Conservation (phyloP, 2,113 vertebrate genomes). For the Ariopsis seemanni region DNA sequence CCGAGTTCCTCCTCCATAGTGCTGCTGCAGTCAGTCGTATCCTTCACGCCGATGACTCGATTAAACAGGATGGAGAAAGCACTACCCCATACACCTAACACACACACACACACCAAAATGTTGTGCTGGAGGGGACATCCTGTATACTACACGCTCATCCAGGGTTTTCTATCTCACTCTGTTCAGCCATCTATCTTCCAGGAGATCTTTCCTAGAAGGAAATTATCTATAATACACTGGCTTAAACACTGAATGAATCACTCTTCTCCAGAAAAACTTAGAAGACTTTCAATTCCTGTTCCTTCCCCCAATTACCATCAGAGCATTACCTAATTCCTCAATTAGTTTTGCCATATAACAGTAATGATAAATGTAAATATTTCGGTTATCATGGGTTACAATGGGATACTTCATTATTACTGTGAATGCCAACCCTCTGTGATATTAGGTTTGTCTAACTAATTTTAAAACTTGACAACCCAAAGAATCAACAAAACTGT, state of each 20-base stretch:
- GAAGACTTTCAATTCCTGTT: not conserved
- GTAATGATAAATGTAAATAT: not conserved
- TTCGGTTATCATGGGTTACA: not conserved
- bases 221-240: not conserved
- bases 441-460: not conserved
- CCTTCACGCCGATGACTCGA: conserved; percentile 91
- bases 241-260: not conserved
- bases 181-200: not conserved
- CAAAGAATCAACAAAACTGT: no score
- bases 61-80: conserved; percentile 98
- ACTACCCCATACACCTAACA: conserved; percentile 93
- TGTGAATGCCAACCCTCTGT: not conserved
- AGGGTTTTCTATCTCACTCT: not conserved
- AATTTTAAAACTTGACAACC: no score
- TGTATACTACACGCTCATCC: not conserved
- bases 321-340: not conserved
- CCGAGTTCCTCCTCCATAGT: conserved; percentile 98
- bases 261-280: not conserved
- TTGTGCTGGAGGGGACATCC: not conserved
- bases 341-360: not conserved
- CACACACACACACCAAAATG: not conserved
- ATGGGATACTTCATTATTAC: not conserved
- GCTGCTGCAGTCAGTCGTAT: conserved; percentile 77
- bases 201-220: not conserved
- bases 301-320: not conserved